Base-by-base conservation (phyloP, 2,888 invertebrate species). In the Sinodicranocentrus sp. region DNA sequence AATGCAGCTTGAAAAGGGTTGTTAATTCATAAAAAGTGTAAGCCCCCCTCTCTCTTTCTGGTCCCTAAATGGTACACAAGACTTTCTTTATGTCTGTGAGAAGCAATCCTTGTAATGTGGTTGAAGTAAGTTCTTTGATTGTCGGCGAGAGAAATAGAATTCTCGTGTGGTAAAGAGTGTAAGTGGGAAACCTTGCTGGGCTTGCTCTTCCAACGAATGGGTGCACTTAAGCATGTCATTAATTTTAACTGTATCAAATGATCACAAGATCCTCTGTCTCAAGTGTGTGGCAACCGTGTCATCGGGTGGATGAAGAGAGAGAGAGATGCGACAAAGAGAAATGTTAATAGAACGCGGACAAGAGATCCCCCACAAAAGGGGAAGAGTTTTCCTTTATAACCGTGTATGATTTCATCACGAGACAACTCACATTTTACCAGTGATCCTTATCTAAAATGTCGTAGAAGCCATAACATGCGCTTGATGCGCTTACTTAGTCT, bases 101-200 rank as follows among this genome's bases (percentile, higher is more conserved):
- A 63, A 33, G 63, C 65, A 75, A 52, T 75, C 75, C 65, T 75
- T 75, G 75, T 75, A 75, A 67, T 76, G 76, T 76, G 76, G 76
- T 67, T 61, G 61, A 78, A 68, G 39, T 65, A 76, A 76, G 78
- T 78, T 48, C 70, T 78, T 78, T 70, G 68, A 78, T 48, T 26
- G 68, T 70, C 70, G 68, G 70, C 68, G 26, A 70, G 78, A 44
- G 26, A 70, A 33, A 52, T 33, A 48, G 28, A 70, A 78, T 70
- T 26, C 25, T 78, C 78, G 23, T 26, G 43, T 25, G 26, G 57
- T 15, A 25, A 3, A 21, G 23, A 28, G 43, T 3, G 48, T 39
- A 28, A 19, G 70, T 57, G 19, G 2, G 19, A 13, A 21, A 13
- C 23, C 13, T 61, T 17, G 33, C 33, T 13, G 15, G 26, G 63